Evolutionary conservation across 2,888 invertebrate species (phyloP), one percentile per base, ranked within the genome.

Genomic region (Agriopis aurantiaria): DNA sequence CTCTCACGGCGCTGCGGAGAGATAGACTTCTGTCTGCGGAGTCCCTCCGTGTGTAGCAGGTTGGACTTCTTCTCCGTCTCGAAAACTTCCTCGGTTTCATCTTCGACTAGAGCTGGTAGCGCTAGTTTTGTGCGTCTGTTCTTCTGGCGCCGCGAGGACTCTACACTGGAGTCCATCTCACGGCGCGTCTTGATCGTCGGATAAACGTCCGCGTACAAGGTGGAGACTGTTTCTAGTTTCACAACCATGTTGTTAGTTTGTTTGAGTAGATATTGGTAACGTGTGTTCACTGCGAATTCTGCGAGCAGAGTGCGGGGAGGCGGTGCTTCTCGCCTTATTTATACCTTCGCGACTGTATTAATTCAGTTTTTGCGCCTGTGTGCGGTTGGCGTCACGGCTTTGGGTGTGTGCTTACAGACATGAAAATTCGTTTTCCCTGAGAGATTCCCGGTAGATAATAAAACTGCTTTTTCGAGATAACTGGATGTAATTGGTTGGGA

Each of bases 21-120:
- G 68, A 91, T 81, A 3, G 93, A 92, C 80, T 92, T 92, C 87
- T 93, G 93, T n/a, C 93, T 82, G 51, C 91, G 83, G 66, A 92
- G 80, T 11, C 85, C 87, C 68, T 93, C 90, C 0, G 87, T 84
- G 61, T 86, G 88, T 68, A 91, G 82, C 68, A 90, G 80, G 78
- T 85, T 91, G 52, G 88, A 86, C 62, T 84, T 84, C 74, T 84
- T 84, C 73, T 89, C 87, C 0, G 82, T 71, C 72, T 88, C 88
- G 79, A 88, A 89, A 49, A 85, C 80, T 53, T 90, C 90, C 57
- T 89, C 91, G 6, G 88, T 85, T 68, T 89, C 91, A 43, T 90
- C 90, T 71, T 91, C 91, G 3, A 91, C 88, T 45, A 91, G 80
- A 40, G 91, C 91, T 0, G 91, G 91, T 48, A 91, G 71, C 3